Conservation (phyloP, 92 coral and sea anemone genomes). For the Siderastrea siderea region DNA sequence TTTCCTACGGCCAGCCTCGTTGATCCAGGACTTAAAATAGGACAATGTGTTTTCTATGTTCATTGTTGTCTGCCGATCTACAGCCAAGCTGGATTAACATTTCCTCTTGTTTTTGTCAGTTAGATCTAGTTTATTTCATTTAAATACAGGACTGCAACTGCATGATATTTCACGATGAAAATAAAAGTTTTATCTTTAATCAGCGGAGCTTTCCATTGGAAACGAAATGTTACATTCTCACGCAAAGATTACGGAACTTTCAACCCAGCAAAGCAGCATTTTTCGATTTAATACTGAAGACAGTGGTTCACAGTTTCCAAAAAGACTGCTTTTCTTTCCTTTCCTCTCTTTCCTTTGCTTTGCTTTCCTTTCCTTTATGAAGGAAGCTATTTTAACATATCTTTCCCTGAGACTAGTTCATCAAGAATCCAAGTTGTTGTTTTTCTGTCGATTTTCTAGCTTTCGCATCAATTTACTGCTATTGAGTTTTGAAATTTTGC, state of each 20-base stretch:
- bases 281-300: background rate
- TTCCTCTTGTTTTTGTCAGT: background rate
- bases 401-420: too few relatives aligned
- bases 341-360: background rate
- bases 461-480: too few relatives aligned
- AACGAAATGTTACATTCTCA: background rate
- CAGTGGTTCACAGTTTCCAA: background rate
- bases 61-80: slow-evolving; percentile 13
- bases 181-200: background rate
- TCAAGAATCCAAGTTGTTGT: too few relatives aligned
- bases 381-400: too few relatives aligned
- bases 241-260: slow-evolving; percentile 3
- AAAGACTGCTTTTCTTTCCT: background rate
- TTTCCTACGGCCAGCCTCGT: background rate
- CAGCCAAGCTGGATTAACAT: slow-evolving; percentile 2
- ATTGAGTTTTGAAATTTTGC: background rate
- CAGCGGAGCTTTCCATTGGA: background rate
- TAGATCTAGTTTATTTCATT: background rate
- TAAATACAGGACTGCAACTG: background rate
- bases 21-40: background rate
- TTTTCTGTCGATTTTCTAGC: too few relatives aligned
- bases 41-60: background rate
- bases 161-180: background rate
- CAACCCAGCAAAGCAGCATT: background rate
- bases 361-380: too few relatives aligned